Evolutionary conservation across 2,113 vertebrate species (phyloP).

Genomic region (Otis tarda): DNA sequence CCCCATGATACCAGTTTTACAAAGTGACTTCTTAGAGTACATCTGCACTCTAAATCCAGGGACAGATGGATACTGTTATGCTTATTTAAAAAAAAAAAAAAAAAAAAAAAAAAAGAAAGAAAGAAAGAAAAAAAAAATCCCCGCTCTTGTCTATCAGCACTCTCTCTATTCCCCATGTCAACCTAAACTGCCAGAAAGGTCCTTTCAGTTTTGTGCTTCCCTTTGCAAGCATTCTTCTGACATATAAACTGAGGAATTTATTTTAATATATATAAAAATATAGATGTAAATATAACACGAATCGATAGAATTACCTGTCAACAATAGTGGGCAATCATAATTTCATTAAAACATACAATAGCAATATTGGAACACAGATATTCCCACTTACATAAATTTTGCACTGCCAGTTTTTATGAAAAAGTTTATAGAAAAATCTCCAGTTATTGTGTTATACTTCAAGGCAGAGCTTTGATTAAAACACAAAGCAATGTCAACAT

Average conservation of each 20-base stretch:
- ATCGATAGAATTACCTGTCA: not conserved
- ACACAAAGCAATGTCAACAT: not conserved
- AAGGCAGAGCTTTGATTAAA: not conserved
- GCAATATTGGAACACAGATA: not conserved
- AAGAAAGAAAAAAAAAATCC: not conserved
- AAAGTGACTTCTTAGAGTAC: slow-evolving; percentile 5
- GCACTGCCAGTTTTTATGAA: not conserved
- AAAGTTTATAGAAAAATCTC: not conserved
- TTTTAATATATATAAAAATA: not conserved
- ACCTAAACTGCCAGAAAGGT: not conserved
- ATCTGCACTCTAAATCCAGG: slow-evolving; percentile 28
- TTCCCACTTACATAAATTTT: not conserved
- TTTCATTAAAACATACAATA: not conserved
- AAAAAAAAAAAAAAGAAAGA: fast-evolving
- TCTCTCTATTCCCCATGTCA: not conserved
- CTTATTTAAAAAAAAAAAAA: not conserved
- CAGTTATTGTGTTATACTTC: not conserved
- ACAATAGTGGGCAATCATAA: not conserved
- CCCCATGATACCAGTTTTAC: not conserved
- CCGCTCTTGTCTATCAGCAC: not conserved
- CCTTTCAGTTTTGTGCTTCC: not conserved
- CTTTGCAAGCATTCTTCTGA: not conserved
- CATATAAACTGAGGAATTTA: not conserved
- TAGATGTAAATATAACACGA: not conserved
- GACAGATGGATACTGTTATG: slow-evolving; percentile 39